Evolutionary conservation across 92 coral and sea anemone genomes (phyloP), one percentile per base, ranked within the genome.

Genomic region (Parazoanthus swiftii): DNA sequence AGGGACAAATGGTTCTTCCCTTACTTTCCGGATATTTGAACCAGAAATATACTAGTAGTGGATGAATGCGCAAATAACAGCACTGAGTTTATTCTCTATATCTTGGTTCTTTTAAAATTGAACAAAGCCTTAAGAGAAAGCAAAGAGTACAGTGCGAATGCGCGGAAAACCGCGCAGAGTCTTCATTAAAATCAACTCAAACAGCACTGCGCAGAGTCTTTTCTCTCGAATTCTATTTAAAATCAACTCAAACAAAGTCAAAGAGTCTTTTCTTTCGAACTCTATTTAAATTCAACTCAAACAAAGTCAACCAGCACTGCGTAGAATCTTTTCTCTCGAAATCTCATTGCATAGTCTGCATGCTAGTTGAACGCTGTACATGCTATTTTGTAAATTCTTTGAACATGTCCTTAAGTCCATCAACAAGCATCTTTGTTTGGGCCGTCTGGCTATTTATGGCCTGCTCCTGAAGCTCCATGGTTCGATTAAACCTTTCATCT

Each of bases 371-470:
- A 15, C 80, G 54, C 56, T 20, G 80, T 76, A 29, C 33, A 29
- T 76, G 8, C 8, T 76, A 3, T 42, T 76, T 76, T 76, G 80
- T 76, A 39, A 42, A 65, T 82, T 90, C 88, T 51, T 86, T 86
- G 73, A 90, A 74, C 56, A 90, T 76, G 83, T 90, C 90, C 76
- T 90, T 90, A 42, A 90, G 88, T 39, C 90, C 92, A 51, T 75
- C 56, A 80, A 86, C 89, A 29, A 86, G 90, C 67, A 85, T 85
- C 86, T 90, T 90, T 70, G 92, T 90, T 81, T 90, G 80, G 21
- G 87, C 85, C 48, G 90, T 90, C 82, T 90, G 92, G 86, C 86
- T 86, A 36, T 86, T 66, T 23, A 90, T 86, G 42, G 92, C 92
- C 63, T 86, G 84, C 81, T 59, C 81, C 82, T 86, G 92, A 58